Evolutionary conservation across 1,140 invertebrate species (phyloP).

Genomic region (Ceratosolen fusciceps): DNA sequence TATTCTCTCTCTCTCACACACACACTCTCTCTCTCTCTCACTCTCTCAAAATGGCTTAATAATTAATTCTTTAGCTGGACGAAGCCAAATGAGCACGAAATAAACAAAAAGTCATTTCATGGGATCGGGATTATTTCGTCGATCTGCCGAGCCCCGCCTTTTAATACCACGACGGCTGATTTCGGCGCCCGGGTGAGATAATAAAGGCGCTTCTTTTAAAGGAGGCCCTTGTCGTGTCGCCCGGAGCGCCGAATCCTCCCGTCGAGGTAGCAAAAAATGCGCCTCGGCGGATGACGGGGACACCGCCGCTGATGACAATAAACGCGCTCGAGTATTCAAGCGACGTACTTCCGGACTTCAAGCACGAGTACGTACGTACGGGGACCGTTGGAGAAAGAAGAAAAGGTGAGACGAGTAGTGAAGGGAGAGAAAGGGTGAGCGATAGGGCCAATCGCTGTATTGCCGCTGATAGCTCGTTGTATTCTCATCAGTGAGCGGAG

Average conservation of each 20-base stretch:
- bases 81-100: conserved; percentile 1
- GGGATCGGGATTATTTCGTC: background rate
- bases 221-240: background rate
- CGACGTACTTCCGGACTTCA: too few species aligned
- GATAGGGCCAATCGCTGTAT: background rate
- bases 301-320: background rate
- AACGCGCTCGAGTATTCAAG: background rate
- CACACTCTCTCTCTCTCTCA: background rate
- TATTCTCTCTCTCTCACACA: too few species aligned
- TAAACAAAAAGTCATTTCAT: background rate
- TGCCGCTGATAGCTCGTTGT: background rate
- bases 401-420: background rate
- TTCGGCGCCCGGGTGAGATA: background rate
- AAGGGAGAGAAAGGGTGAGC: background rate
- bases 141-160: background rate
- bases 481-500: conserved; percentile 1
- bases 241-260: background rate
- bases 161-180: background rate
- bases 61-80: conserved; percentile 2
- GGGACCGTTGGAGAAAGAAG: background rate
- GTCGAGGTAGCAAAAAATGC: background rate
- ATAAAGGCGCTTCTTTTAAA: background rate
- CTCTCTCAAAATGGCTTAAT: background rate
- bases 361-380: too few species aligned
- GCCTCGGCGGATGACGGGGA: background rate